A percentile compares a stretch with the other conserved stretches of the same genome.
Evolutionary conservation across 2,888 invertebrate species (phyloP).

Genomic region (Stenotaenia linearis): DNA sequence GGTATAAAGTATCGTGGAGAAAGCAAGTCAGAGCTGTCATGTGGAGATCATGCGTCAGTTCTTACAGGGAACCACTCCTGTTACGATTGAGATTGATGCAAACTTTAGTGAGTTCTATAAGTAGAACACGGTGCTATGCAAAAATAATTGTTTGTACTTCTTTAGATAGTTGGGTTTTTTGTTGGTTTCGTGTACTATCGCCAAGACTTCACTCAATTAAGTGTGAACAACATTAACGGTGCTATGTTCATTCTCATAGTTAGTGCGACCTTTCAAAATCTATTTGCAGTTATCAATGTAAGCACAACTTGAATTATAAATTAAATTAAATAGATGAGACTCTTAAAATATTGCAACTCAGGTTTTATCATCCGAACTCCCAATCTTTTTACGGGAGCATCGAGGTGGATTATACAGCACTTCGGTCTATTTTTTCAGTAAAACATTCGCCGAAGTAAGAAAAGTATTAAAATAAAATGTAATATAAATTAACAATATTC

Average conservation of each 20-base stretch:
- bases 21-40: slow-evolving; percentile 82
- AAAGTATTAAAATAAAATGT: background rate
- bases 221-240: slow-evolving; percentile 90
- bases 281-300: slow-evolving; percentile 91
- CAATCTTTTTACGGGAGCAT: slow-evolving; percentile 82
- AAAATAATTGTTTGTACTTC: no score
- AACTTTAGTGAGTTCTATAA: slow-evolving; percentile 70
- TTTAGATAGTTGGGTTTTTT: slow-evolving; percentile 81
- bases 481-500: background rate
- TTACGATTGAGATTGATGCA: slow-evolving; percentile 82
- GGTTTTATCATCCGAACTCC: slow-evolving; percentile 85
- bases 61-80: slow-evolving; percentile 82
- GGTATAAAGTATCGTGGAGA: slow-evolving; percentile 67
- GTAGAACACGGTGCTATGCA: no score
- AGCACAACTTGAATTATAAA: slow-evolving; percentile 47
- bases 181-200: slow-evolving; percentile 83
- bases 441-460: slow-evolving; percentile 70
- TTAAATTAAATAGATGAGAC: background rate
- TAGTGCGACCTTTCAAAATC: slow-evolving; percentile 89
- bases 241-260: slow-evolving; percentile 83
- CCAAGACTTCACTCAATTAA: slow-evolving; percentile 73
- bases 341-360: slow-evolving; percentile 44
- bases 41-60: slow-evolving; percentile 84
- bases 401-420: slow-evolving; percentile 84
- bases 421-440: slow-evolving; percentile 84